These are phyloP conservation scores for Dallia pectoralis DNA, from an alignment of 2,797 vertebrate genomes.

Conservation along the genomic window DNA sequence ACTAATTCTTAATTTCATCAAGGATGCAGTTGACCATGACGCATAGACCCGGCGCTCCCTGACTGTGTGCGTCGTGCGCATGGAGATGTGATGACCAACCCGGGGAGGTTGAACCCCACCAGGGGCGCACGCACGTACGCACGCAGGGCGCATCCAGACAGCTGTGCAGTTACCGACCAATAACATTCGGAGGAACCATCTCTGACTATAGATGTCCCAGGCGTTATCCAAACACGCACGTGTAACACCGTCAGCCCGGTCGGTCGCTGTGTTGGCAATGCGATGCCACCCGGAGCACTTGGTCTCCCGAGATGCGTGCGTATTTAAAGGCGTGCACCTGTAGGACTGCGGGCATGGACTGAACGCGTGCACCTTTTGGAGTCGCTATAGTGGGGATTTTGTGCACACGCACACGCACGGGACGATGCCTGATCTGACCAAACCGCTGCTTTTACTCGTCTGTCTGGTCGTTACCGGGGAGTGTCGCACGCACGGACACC, in stretches of 20 bases:
- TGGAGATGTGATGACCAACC: constrained; percentile 16
- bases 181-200: constrained; percentile 34
- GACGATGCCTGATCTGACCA: constrained; percentile 82
- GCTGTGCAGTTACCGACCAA: constrained; percentile 45
- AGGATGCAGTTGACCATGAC: constrained; percentile 3
- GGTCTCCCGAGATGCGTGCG: constrained; percentile 53
- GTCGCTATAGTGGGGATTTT: constrained; percentile 63
- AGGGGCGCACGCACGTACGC: too few relatives aligned
- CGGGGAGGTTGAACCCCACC: constrained; percentile 23
- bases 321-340: constrained; percentile 53
- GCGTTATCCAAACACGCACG: constrained; percentile 34
- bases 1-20: constrained; percentile 12
- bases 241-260: background rate
- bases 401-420: constrained; percentile 33
- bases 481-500: constrained; percentile 77
- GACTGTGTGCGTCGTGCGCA: constrained; percentile 3
- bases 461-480: constrained; percentile 80
- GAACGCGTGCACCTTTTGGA: constrained; percentile 62
- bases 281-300: constrained; percentile 9
- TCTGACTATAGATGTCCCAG: constrained; percentile 29
- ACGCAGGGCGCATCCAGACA: constrained; percentile 34
- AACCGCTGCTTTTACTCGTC: constrained; percentile 75
- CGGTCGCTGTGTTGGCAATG: constrained; percentile 28
- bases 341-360: constrained; percentile 37
- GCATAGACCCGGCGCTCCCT: background rate